phyloP scores from a whole-genome alignment of 2,113 vertebrate species.

The Felis chaus region DNA sequence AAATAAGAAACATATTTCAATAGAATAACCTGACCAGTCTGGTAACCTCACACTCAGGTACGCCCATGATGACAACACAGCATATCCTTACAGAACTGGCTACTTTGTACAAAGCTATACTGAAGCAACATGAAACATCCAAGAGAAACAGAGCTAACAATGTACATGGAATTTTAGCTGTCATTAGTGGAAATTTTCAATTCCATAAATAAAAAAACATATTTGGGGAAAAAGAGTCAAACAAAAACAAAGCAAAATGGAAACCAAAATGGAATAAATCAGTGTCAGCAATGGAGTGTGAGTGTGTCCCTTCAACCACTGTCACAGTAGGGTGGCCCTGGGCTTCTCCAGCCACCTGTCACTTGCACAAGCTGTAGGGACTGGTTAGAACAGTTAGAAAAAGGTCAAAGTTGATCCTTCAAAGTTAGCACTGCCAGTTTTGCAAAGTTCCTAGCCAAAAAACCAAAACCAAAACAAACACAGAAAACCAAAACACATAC shows the following conservation, averaged over 20 bases:
- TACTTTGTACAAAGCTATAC: background rate
- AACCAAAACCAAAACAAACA: background rate
- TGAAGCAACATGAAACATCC: background rate
- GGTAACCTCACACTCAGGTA: background rate
- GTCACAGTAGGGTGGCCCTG: background rate
- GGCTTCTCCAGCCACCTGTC: background rate
- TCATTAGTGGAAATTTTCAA: conserved; percentile 27
- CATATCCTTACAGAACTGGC: background rate
- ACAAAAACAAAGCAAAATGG: conserved; percentile 55
- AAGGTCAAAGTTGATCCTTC: background rate
- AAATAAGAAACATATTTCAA: background rate
- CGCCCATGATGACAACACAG: background rate
- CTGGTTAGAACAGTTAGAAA: background rate
- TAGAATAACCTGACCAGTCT: background rate
- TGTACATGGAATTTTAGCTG: background rate
- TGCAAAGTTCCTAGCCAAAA: background rate
- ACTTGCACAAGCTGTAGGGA: background rate
- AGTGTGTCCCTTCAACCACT: background rate
- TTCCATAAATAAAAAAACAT: conserved; percentile 16
- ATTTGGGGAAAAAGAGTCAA: background rate
- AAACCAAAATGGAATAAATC: conserved; percentile 62
- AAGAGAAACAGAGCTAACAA: conserved; percentile 37
- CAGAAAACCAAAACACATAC: background rate
- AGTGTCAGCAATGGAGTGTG: conserved; percentile 16
- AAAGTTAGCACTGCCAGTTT: background rate